A percentile compares a stretch with the other conserved stretches of the same genome.
phyloP scores from a whole-genome alignment of 35 echinoderm and acorn worm genomes.

The Patiria miniata region DNA sequence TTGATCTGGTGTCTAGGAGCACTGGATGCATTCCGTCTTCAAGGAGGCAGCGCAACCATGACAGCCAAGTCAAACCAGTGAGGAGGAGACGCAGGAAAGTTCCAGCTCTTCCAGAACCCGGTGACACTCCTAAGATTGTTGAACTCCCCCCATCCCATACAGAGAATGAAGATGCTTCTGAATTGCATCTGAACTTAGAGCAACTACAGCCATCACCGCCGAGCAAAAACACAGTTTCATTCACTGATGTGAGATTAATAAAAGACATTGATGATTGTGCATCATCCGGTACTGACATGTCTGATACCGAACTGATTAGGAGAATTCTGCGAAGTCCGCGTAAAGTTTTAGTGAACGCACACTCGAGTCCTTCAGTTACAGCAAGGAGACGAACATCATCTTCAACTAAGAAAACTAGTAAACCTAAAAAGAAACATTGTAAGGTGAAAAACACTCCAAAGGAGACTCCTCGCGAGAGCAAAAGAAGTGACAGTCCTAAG shows the following conservation, averaged over 20 bases:
- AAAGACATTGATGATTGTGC: background rate
- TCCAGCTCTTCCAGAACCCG: background rate
- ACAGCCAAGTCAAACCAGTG: background rate
- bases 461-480: background rate
- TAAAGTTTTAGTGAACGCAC: background rate
- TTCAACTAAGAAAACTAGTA: background rate
- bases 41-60: background rate
- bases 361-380: background rate
- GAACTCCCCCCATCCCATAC: background rate
- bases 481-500: background rate
- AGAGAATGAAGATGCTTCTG: background rate
- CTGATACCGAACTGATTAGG: background rate
- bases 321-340: background rate
- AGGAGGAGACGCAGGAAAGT: conserved; percentile 6
- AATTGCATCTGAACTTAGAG: background rate
- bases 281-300: background rate
- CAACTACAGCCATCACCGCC: background rate
- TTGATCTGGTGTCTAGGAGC: conserved; percentile 1
- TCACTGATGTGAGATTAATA: background rate
- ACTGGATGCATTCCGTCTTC: background rate
- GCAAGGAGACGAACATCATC: background rate
- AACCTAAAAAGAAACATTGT: background rate
- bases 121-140: background rate
- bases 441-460: background rate
- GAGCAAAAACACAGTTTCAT: background rate